phyloP scores from a whole-genome alignment of 2,113 vertebrate species.

The Dipodomys spectabilis region DNA sequence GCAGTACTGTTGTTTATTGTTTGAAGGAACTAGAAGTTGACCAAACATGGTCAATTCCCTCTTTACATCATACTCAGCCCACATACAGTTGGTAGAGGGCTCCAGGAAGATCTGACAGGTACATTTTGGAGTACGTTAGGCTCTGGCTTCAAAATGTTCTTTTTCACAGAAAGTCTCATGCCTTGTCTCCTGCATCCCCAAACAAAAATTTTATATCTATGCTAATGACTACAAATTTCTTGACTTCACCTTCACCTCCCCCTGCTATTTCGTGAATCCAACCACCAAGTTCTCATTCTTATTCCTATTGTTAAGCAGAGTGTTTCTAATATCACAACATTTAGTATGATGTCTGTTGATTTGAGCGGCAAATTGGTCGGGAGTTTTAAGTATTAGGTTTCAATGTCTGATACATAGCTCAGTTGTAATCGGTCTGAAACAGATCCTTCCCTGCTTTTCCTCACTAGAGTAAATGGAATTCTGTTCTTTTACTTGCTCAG shows the following conservation, averaged over 20 bases:
- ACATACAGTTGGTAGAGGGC: too few relatives aligned
- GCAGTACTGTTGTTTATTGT: background rate
- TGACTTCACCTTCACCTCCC: background rate
- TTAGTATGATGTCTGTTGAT: background rate
- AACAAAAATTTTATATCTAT: background rate
- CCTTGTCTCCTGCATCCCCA: background rate
- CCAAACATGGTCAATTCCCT: background rate
- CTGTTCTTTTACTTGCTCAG: background rate
- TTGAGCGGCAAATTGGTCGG: background rate
- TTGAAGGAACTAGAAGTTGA: background rate
- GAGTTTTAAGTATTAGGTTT: background rate
- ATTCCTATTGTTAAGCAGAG: background rate
- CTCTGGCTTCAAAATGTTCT: background rate
- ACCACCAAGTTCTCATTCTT: background rate
- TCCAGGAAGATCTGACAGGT: background rate
- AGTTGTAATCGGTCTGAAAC: background rate
- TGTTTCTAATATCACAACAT: background rate
- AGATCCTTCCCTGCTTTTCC: background rate
- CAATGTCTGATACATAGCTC: background rate
- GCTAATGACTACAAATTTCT: background rate
- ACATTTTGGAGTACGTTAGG: background rate
- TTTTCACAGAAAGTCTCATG: background rate
- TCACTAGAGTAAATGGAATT: background rate
- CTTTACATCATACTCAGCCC: background rate
- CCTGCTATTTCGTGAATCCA: background rate